Percentiles rank a stretch among this genome's conserved stretches.
phyloP scores from a whole-genome alignment of 1,140 invertebrate species.

The Helicorthomorpha holstii region DNA sequence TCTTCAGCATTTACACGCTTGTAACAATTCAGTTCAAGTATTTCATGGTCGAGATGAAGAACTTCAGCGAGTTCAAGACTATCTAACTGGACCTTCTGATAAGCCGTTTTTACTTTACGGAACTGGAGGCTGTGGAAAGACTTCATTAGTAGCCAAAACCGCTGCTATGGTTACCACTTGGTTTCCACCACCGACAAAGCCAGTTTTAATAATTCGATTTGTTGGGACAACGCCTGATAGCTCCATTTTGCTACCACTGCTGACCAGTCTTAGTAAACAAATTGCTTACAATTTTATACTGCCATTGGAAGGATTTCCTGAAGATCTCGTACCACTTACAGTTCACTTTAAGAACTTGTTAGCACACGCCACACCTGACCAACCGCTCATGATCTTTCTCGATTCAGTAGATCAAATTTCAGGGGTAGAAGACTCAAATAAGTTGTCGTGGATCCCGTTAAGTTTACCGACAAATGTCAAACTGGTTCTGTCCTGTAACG shows the following conservation, averaged over 20 bases:
- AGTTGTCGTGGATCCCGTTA: slow-evolving; percentile 90
- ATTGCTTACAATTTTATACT: slow-evolving; percentile 90
- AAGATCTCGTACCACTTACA: slow-evolving; percentile 85
- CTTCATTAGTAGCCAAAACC: slow-evolving; percentile 82
- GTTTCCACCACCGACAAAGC: slow-evolving; percentile 36
- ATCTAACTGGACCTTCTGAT: slow-evolving; percentile 65
- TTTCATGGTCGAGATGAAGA: slow-evolving; percentile 87
- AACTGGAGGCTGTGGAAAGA: slow-evolving; percentile 93
- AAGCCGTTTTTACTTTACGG: slow-evolving; percentile 88
- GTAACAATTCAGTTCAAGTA: slow-evolving; percentile 87
- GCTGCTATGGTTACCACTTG: slow-evolving; percentile 45
- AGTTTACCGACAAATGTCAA: slow-evolving; percentile 76
- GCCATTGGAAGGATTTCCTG: slow-evolving; percentile 81
- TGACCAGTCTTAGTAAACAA: slow-evolving; percentile 89
- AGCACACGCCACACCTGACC: slow-evolving; percentile 55
- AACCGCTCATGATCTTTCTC: slow-evolving; percentile 69
- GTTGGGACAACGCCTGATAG: slow-evolving; percentile 93
- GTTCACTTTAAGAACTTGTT: slow-evolving; percentile 89
- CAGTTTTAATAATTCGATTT: slow-evolving; percentile 78
- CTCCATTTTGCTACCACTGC: slow-evolving; percentile 77
- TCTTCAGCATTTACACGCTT: slow-evolving; percentile 88
- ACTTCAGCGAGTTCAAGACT: slow-evolving; percentile 58
- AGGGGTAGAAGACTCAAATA: slow-evolving; percentile 83
- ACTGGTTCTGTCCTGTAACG: slow-evolving; percentile 76
- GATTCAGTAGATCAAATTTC: slow-evolving; percentile 91